phyloP scores from a whole-genome alignment of 2,888 invertebrate genomes.

The Mallateleia sp. region DNA sequence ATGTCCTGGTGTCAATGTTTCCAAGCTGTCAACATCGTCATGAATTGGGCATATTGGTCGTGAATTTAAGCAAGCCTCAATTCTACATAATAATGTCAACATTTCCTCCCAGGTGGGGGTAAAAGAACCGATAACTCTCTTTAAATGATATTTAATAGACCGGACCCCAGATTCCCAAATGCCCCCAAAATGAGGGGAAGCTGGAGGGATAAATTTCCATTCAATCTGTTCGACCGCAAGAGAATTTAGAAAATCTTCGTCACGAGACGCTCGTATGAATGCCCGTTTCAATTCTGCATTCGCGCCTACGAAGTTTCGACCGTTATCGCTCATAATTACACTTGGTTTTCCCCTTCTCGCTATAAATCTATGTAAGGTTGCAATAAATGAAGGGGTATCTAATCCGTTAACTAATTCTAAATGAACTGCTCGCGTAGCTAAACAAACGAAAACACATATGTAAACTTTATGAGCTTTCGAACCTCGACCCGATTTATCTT shows the following conservation, averaged over 20 bases:
- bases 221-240: background rate
- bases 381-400: constrained; percentile 1
- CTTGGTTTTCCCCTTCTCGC: constrained; percentile 8
- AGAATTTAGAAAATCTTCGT: constrained; percentile 8
- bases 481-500: too few species aligned
- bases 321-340: background rate
- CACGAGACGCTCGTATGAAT: background rate
- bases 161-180: constrained; percentile 12
- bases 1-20: constrained; percentile 13
- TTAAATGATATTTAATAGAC: background rate
- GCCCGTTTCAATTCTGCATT: background rate
- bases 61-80: constrained; percentile 26
- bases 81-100: constrained; percentile 1
- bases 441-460: too few species aligned
- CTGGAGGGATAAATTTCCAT: constrained; percentile 16
- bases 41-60: constrained; percentile 3
- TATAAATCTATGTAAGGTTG: background rate
- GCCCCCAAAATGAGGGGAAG: constrained; percentile 5
- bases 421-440: too few species aligned
- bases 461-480: too few species aligned
- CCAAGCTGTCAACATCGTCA: constrained; percentile 9
- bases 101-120: constrained; percentile 7
- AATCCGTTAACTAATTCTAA: constrained; percentile 5
- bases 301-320: constrained; percentile 2
- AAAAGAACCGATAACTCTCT: background rate